A percentile compares a stretch with the other conserved stretches of the same genome.
phyloP scores from a whole-genome alignment of 2,113 vertebrate genomes.

The Eublepharis macularius region DNA sequence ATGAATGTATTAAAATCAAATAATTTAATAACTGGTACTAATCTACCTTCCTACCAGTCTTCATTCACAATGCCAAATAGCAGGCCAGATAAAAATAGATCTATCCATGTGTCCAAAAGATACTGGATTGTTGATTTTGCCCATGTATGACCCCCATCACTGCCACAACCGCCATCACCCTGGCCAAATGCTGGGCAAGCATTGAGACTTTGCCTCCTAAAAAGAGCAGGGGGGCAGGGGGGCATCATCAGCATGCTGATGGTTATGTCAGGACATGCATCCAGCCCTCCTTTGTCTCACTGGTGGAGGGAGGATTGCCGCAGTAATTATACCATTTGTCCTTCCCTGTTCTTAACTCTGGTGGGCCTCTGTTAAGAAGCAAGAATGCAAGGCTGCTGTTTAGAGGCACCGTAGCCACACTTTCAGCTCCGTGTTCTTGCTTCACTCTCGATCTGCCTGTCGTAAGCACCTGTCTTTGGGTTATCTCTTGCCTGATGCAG shows the following conservation, averaged over 20 bases:
- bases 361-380: too few relatives aligned
- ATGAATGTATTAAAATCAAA: neutral
- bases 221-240: neutral
- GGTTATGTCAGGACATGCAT: neutral
- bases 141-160: too few relatives aligned
- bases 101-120: neutral
- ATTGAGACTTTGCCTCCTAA: neutral
- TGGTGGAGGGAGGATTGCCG: neutral
- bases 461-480: neutral
- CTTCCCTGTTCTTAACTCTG: neutral
- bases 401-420: neutral
- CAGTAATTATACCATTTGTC: too few relatives aligned
- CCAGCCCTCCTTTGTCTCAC: neutral
- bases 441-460: neutral
- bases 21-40: neutral
- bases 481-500: neutral
- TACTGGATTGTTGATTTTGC: neutral
- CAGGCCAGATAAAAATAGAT: neutral
- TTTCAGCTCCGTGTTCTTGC: neutral
- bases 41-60: neutral
- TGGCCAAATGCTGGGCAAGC: neutral
- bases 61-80: too few relatives aligned
- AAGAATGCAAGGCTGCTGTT: neutral
- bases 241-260: neutral
- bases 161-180: too few relatives aligned